Percentiles rank a stretch among this genome's conserved stretches.
phyloP scores from a whole-genome alignment of 2,113 vertebrate genomes.

The Thunnus maccoyii region DNA sequence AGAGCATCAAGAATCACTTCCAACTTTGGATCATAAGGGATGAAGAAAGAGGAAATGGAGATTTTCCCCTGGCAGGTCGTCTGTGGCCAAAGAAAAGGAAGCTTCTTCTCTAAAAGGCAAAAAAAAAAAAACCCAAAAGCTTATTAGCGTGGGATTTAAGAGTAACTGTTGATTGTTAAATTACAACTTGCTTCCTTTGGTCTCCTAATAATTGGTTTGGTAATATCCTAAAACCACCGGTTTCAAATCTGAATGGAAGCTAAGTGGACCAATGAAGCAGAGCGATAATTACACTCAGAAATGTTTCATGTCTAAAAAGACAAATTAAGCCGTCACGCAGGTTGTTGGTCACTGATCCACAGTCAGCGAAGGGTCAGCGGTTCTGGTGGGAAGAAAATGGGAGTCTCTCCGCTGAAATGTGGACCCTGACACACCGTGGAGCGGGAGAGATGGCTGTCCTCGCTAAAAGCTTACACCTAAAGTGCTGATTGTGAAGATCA shows the following conservation, averaged over 20 bases:
- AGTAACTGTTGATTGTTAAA: slow-evolving; percentile 29
- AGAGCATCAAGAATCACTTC: slow-evolving; percentile 21
- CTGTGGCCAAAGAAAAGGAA: neutral
- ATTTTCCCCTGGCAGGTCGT: slow-evolving; percentile 28
- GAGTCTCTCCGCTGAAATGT: slow-evolving; percentile 3
- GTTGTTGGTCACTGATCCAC: slow-evolving; percentile 22
- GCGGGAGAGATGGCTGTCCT: slow-evolving; percentile 11
- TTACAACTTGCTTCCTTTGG: slow-evolving; percentile 13
- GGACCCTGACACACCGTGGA: neutral
- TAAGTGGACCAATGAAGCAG: neutral
- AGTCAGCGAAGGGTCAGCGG: slow-evolving; percentile 30
- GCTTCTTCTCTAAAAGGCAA: neutral
- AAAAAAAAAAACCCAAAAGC: slow-evolving; percentile 3
- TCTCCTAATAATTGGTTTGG: slow-evolving; percentile 1
- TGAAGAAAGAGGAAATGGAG: slow-evolving; percentile 27
- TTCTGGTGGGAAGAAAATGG: slow-evolving; percentile 1
- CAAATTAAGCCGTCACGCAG: slow-evolving; percentile 43
- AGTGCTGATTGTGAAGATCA: slow-evolving; percentile 72
- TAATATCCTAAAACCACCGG: slow-evolving; percentile 63
- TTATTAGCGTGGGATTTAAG: neutral
- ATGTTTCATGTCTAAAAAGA: slow-evolving; percentile 39
- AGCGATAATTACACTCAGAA: slow-evolving; percentile 47
- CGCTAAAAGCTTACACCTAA: slow-evolving; percentile 63
- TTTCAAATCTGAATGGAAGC: slow-evolving; percentile 46
- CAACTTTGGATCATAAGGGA: slow-evolving; percentile 23